phyloP scores from a whole-genome alignment of 2,797 vertebrate species.

The Xyrichtys novacula region DNA sequence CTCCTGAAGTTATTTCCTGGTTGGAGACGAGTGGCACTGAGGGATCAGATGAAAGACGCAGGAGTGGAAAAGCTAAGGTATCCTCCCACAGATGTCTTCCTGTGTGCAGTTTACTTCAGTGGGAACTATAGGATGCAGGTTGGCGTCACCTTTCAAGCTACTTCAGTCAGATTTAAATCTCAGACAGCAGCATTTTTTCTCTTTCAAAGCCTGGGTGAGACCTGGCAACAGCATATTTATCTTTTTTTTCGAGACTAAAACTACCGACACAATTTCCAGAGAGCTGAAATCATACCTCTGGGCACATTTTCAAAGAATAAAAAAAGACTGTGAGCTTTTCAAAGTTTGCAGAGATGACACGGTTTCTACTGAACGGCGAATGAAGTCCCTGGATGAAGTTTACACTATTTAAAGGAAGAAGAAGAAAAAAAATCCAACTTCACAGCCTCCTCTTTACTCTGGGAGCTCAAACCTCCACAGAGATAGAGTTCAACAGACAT shows the following conservation, averaged over 20 bases:
- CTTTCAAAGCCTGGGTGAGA: conserved; percentile 29
- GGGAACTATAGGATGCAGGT: conserved; percentile 23
- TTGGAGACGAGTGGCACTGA: conserved; percentile 9
- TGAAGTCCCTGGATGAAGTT: conserved; percentile 30
- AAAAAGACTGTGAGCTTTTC: conserved; percentile 10
- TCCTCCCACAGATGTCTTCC: conserved; percentile 34
- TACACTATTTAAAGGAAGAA: conserved; percentile 16
- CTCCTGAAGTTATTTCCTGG: conserved; percentile 32
- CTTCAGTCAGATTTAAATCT: conserved; percentile 38
- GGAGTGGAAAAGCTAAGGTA: conserved; percentile 4
- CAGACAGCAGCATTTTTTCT: conserved; percentile 1
- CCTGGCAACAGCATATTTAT: conserved; percentile 21
- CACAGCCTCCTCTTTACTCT: neutral
- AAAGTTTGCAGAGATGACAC: conserved; percentile 32
- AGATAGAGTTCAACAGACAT: conserved; percentile 7
- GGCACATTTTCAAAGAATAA: conserved; percentile 29
- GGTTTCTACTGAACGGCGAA: conserved; percentile 31
- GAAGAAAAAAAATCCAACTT: conserved; percentile 9
- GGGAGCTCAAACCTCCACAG: conserved; percentile 17
- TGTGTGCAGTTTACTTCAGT: conserved; percentile 33
- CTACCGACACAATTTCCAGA: conserved; percentile 20
- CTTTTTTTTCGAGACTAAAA: conserved; percentile 27
- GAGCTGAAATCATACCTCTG: conserved; percentile 41
- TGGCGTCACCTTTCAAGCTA: conserved; percentile 35
- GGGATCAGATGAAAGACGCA: conserved; percentile 11